phyloP scores from a whole-genome alignment of 2,113 vertebrate species.

The Hemibagrus wyckioides region DNA sequence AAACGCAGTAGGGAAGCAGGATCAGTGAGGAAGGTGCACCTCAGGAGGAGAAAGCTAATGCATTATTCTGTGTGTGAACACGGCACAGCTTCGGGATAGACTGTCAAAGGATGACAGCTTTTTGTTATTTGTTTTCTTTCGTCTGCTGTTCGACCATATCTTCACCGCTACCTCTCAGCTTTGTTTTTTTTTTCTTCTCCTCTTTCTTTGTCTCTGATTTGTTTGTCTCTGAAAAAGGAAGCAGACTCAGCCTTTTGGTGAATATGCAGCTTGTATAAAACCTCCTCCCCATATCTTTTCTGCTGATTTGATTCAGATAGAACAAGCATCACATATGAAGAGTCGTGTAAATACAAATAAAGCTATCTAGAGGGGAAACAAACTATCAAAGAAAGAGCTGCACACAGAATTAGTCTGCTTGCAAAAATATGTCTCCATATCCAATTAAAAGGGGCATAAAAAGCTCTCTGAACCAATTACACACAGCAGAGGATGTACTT shows the following conservation, averaged over 20 bases:
- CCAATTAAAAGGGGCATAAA: conserved; percentile 7
- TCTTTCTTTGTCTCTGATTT: conserved; percentile 21
- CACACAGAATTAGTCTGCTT: neutral
- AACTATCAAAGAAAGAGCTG: neutral
- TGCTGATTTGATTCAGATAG: conserved; percentile 22
- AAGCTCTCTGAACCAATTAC: neutral
- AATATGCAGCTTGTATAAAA: conserved; percentile 3
- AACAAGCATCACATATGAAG: neutral
- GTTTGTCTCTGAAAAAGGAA: conserved; percentile 59
- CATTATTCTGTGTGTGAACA: conserved; percentile 64
- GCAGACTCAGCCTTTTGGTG: conserved; percentile 38
- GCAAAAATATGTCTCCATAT: neutral
- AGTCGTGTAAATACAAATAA: neutral
- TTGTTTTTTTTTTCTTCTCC: conserved; percentile 16
- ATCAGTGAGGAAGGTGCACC: neutral
- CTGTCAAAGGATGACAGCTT: conserved; percentile 62
- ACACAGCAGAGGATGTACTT: neutral
- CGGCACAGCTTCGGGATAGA: conserved; percentile 44
- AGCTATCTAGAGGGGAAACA: neutral
- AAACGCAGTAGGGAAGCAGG: conserved; percentile 18
- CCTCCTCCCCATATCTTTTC: neutral
- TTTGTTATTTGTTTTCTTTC: conserved; percentile 64
- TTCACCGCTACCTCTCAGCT: conserved; percentile 33
- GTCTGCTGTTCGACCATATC: conserved; percentile 42
- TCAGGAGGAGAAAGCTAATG: conserved; percentile 50